A percentile compares a stretch with the other conserved stretches of the same genome.
These are phyloP conservation scores for Silurus glanis DNA, from an alignment of 2,113 vertebrate species.

Conservation along the genomic window DNA sequence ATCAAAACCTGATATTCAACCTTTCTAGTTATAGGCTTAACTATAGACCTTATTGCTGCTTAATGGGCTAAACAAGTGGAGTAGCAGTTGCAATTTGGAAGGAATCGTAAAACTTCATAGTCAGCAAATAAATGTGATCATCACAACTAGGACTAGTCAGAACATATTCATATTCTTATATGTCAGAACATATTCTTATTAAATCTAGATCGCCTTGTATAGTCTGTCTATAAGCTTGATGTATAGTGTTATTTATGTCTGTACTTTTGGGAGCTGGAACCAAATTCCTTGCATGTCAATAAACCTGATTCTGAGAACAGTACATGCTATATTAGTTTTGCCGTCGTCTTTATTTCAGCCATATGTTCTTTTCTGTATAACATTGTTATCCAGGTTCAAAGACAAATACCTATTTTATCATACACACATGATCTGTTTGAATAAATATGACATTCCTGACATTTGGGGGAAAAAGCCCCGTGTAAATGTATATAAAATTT, in stretches of 20 bases:
- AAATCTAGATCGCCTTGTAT: no score
- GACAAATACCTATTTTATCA: not conserved
- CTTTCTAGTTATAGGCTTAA: not conserved
- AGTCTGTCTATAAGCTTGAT: no score
- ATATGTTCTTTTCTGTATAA: not conserved
- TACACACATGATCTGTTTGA: not conserved
- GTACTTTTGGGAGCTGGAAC: no score
- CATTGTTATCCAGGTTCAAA: not conserved
- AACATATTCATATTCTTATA: not conserved
- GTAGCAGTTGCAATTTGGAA: not conserved
- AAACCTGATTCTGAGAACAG: not conserved
- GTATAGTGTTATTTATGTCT: no score
- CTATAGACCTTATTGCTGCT: not conserved
- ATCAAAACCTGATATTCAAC: not conserved
- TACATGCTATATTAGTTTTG: not conserved
- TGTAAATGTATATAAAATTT: not conserved
- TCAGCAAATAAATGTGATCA: not conserved
- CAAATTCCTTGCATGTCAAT: no score
- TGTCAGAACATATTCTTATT: no score
- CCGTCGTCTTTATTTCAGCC: not conserved
- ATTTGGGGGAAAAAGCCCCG: not conserved
- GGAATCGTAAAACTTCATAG: not conserved
- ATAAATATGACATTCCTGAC: not conserved
- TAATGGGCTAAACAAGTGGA: not conserved
- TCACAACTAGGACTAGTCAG: not conserved